These are phyloP conservation scores for Nipponacmea schrenckii DNA, from an alignment of 2,888 invertebrate species.

Conservation along the genomic window DNA sequence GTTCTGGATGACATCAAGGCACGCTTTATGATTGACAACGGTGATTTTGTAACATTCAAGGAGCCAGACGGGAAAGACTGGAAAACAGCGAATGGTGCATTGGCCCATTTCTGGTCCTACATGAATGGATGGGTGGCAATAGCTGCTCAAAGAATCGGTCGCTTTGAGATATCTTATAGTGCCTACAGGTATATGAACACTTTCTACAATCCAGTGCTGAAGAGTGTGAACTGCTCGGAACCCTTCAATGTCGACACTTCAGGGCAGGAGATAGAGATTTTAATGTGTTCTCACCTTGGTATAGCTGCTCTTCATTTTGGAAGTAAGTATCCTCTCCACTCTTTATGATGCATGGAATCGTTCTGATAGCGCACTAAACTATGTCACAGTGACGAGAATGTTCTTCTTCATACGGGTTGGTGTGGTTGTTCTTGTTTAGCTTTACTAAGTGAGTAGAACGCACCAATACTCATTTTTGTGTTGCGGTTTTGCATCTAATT, in stretches of 20 bases:
- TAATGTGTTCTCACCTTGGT: constrained; percentile 36
- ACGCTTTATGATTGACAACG: constrained; percentile 33
- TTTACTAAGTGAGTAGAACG: too few species aligned
- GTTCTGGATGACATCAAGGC: constrained; percentile 33
- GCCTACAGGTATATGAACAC: constrained; percentile 30
- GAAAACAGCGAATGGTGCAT: constrained; percentile 30
- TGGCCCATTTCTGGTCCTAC: constrained; percentile 36
- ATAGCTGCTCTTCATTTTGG: constrained; percentile 34
- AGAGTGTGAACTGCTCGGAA: constrained; percentile 34
- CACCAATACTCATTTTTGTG: too few species aligned
- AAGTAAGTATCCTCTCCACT: constrained; percentile 24
- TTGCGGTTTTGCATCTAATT: too few species aligned
- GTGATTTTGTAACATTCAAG: constrained; percentile 35
- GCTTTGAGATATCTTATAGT: constrained; percentile 36
- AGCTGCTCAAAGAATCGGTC: constrained; percentile 37
- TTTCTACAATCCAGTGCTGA: constrained; percentile 32
- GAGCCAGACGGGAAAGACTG: constrained; percentile 26
- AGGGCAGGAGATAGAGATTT: constrained; percentile 31
- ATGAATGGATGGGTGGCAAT: constrained; percentile 41
- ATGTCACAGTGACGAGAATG: too few species aligned
- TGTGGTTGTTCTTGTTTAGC: too few species aligned
- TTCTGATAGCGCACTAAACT: too few species aligned
- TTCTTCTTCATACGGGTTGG: too few species aligned
- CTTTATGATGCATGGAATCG: too few species aligned
- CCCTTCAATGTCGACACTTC: constrained; percentile 24